phyloP scores from a whole-genome alignment of 2,797 vertebrate species.

The Phalanger gymnotis region DNA sequence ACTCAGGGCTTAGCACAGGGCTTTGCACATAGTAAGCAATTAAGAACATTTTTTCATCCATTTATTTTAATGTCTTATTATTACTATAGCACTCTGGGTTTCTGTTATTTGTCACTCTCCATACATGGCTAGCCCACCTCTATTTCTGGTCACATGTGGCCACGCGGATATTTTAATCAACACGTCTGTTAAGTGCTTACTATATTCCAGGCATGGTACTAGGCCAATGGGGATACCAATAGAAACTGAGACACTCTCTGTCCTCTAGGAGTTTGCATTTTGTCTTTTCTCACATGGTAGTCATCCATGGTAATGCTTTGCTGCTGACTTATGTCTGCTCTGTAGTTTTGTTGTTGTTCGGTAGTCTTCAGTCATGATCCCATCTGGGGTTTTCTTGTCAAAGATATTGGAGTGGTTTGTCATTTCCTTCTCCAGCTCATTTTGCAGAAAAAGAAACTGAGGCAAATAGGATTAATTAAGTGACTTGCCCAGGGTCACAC shows the following conservation, averaged over 20 bases:
- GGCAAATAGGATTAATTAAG: not conserved
- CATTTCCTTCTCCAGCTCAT: not conserved
- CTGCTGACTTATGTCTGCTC: not conserved
- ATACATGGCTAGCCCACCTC: not conserved
- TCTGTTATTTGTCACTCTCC: not conserved
- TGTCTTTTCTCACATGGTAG: not conserved
- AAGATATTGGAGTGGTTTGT: not conserved
- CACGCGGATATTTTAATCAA: not conserved
- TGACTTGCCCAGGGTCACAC: not conserved
- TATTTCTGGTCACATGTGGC: not conserved
- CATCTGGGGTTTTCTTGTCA: not conserved
- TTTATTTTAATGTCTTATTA: not conserved
- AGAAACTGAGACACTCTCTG: not conserved
- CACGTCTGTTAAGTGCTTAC: not conserved
- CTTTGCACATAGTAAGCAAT: not conserved
- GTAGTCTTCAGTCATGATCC: not conserved
- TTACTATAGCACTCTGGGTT: not conserved
- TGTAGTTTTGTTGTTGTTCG: not conserved
- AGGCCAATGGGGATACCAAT: not conserved
- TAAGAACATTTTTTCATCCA: not conserved
- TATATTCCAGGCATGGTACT: not conserved
- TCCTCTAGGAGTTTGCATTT: not conserved
- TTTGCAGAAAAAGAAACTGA: not conserved
- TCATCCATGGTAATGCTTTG: not conserved
- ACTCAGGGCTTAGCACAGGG: not conserved